Percentiles rank a stretch among this genome's conserved stretches.
phyloP scores from a whole-genome alignment of 2,113 vertebrate genomes.

The Centropus bengalensis region DNA sequence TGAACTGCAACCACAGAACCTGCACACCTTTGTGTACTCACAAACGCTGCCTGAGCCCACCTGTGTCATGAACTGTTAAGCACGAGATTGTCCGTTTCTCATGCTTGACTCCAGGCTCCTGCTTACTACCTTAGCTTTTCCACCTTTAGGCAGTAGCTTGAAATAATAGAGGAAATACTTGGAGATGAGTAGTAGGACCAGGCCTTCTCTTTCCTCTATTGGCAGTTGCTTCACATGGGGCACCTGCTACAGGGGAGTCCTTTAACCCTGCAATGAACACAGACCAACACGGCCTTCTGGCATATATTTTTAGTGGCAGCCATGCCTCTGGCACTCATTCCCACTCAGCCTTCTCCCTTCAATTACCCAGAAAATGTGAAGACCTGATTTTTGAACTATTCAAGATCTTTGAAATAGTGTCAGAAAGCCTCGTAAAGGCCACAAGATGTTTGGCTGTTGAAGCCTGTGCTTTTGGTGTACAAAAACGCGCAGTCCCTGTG shows the following conservation, averaged over 20 bases:
- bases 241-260: background rate
- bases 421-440: background rate
- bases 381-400: background rate
- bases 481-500: too few relatives aligned
- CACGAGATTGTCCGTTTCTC: background rate
- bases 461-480: background rate
- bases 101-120: background rate
- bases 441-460: background rate
- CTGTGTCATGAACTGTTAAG: accelerated
- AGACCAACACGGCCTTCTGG: background rate
- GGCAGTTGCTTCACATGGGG: background rate
- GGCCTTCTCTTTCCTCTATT: background rate
- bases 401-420: background rate
- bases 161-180: background rate
- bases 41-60: background rate
- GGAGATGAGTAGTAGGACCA: background rate
- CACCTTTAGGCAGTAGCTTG: background rate
- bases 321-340: background rate
- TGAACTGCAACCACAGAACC: background rate
- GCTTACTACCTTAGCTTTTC: background rate
- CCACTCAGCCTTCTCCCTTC: background rate
- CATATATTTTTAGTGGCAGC: background rate
- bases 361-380: background rate
- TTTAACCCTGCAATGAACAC: background rate
- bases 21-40: background rate